These are phyloP conservation scores for Tiliacea aurago DNA, from an alignment of 2,888 invertebrate species.

Conservation along the genomic window DNA sequence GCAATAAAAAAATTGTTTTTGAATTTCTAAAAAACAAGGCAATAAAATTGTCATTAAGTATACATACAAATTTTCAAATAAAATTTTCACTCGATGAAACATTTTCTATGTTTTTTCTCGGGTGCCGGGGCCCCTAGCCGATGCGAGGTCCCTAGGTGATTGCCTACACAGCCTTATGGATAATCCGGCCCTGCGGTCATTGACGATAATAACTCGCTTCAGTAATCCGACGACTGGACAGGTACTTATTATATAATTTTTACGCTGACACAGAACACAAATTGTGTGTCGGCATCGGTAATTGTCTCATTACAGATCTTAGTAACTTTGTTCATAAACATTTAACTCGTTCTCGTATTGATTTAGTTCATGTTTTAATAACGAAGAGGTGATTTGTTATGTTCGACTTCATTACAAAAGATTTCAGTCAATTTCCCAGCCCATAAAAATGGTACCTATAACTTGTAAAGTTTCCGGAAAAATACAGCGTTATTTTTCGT, in stretches of 20 bases:
- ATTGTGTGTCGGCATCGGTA: conserved; percentile 29
- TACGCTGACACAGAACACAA: conserved; percentile 53
- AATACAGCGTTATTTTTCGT: conserved; percentile 60
- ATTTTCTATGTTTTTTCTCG: too few species aligned
- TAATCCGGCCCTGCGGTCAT: not conserved
- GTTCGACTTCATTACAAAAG: conserved; percentile 17
- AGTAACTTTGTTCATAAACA: conserved; percentile 14
- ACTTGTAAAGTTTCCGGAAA: conserved; percentile 57
- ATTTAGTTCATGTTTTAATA: conserved; percentile 35
- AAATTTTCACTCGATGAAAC: too few species aligned
- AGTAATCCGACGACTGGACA: conserved; percentile 49
- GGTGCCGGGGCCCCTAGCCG: too few species aligned
- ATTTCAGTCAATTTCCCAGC: conserved; percentile 38
- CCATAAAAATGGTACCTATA: conserved; percentile 49
- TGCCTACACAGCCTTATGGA: too few species aligned
- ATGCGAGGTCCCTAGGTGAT: too few species aligned
- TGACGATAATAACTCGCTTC: conserved; percentile 45
- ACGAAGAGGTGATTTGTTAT: conserved; percentile 17
- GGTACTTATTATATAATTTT: conserved; percentile 52
- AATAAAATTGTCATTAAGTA: too few species aligned
- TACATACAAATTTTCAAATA: too few species aligned
- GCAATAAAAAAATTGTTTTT: too few species aligned
- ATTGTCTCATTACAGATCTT: conserved; percentile 44
- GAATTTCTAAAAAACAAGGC: too few species aligned
- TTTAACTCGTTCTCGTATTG: conserved; percentile 27